Evolutionary conservation across 2,113 vertebrate species (phyloP).

Genomic region (Pteropus alecto): DNA sequence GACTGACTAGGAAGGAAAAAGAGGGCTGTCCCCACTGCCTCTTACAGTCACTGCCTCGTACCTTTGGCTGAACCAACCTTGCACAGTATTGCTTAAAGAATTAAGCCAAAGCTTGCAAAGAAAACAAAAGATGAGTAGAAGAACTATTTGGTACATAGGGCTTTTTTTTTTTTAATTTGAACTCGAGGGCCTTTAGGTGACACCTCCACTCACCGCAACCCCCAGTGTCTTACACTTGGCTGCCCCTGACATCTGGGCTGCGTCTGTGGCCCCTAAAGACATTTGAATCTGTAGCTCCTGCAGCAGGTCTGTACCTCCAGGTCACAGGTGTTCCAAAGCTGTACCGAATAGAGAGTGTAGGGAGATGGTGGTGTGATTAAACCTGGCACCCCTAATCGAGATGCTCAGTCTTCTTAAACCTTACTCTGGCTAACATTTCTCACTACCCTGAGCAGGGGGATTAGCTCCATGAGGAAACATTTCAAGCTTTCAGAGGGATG

Average conservation of each 20-base stretch:
- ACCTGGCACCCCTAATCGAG: background rate
- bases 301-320: background rate
- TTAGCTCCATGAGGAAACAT: background rate
- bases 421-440: background rate
- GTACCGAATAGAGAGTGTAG: background rate
- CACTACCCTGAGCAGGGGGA: background rate
- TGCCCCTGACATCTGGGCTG: background rate
- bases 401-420: background rate
- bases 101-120: background rate
- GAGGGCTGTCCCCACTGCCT: background rate
- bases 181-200: background rate
- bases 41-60: background rate
- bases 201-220: background rate
- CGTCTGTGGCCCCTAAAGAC: background rate
- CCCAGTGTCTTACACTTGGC: background rate
- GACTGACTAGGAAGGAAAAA: background rate
- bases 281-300: background rate
- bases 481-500: background rate
- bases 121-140: background rate
- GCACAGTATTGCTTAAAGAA: background rate
- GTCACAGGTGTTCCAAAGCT: background rate
- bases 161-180: background rate
- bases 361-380: background rate
- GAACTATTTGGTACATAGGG: background rate
- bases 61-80: background rate